Evolutionary conservation across 2,797 vertebrate genomes (phyloP).

Genomic region (Trematomus bernacchii): DNA sequence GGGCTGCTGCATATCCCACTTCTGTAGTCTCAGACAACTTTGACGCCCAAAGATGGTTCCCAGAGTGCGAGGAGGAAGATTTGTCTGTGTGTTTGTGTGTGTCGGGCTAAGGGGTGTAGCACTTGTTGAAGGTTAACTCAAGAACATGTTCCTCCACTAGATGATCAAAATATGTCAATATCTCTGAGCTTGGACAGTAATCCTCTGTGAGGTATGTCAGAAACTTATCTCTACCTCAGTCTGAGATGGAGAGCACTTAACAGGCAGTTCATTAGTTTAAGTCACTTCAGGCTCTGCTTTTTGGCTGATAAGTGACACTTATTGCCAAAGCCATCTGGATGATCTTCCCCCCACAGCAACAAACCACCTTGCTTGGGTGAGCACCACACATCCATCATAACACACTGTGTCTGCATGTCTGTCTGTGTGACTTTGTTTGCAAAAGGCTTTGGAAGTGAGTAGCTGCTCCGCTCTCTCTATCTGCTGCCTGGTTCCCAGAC

Average conservation of each 20-base stretch:
- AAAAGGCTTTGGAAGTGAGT: slow-evolving; percentile 59
- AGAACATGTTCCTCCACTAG: slow-evolving; percentile 56
- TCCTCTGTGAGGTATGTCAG: slow-evolving; percentile 73
- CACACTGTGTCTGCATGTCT: slow-evolving; percentile 51
- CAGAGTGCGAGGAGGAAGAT: slow-evolving; percentile 18
- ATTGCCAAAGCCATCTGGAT: slow-evolving; percentile 79
- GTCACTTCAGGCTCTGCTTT: slow-evolving; percentile 79
- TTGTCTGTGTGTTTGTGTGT: slow-evolving; percentile 28
- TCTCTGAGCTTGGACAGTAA: slow-evolving; percentile 71
- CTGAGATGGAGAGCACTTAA: slow-evolving; percentile 76
- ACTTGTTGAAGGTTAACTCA: slow-evolving; percentile 72
- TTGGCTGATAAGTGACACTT: slow-evolving; percentile 84
- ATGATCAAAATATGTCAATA: slow-evolving; percentile 79
- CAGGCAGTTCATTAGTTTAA: slow-evolving; percentile 83
- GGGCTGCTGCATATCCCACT: slow-evolving; percentile 41
- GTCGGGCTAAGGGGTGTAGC: slow-evolving; percentile 3
- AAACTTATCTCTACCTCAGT: slow-evolving; percentile 65
- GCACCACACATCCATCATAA: slow-evolving; percentile 77
- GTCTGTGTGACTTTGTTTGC: slow-evolving; percentile 52
- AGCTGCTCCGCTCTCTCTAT: slow-evolving; percentile 42
- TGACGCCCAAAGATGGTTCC: slow-evolving; percentile 30
- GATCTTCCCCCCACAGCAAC: slow-evolving; percentile 72
- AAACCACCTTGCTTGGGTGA: slow-evolving; percentile 73
- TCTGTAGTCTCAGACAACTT: slow-evolving; percentile 42
- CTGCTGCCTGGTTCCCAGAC: slow-evolving; percentile 48